These are phyloP conservation scores for Ctenochaetus hawaiiensis DNA, from an alignment of 2,797 vertebrate genomes.

Conservation along the genomic window DNA sequence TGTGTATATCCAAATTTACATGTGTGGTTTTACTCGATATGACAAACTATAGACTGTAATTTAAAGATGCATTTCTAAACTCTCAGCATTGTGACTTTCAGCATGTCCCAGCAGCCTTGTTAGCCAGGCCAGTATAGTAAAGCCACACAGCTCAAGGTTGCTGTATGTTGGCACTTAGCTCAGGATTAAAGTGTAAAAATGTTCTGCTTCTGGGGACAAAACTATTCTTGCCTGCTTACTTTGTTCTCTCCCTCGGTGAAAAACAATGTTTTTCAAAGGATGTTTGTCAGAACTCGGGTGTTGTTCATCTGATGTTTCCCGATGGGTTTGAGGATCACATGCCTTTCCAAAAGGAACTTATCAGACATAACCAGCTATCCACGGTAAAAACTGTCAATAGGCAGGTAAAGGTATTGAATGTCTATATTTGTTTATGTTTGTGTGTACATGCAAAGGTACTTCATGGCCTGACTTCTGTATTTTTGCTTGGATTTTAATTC, in stretches of 20 bases:
- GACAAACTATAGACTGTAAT: slow-evolving; percentile 33
- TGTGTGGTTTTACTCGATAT: slow-evolving; percentile 16
- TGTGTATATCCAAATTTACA: slow-evolving; percentile 35
- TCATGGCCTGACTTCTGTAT: neutral
- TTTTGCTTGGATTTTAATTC: neutral
- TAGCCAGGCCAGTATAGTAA: slow-evolving; percentile 57
- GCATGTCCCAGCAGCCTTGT: slow-evolving; percentile 63
- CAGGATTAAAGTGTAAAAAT: slow-evolving; percentile 65
- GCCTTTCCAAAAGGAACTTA: neutral
- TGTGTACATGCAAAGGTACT: neutral
- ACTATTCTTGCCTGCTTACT: slow-evolving; percentile 52
- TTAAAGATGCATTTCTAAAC: slow-evolving; percentile 26
- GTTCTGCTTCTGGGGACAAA: slow-evolving; percentile 53
- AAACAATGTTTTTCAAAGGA: slow-evolving; percentile 42
- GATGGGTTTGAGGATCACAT: slow-evolving; percentile 21
- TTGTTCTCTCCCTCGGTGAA: slow-evolving; percentile 54
- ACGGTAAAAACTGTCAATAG: slow-evolving; percentile 1
- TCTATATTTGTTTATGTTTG: neutral
- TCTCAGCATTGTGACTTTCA: slow-evolving; percentile 50
- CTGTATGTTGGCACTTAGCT: slow-evolving; percentile 50
- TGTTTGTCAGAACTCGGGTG: slow-evolving; percentile 29
- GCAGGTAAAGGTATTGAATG: neutral
- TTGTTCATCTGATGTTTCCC: slow-evolving; percentile 34
- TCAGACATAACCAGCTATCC: neutral
- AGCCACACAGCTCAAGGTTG: slow-evolving; percentile 64